phyloP scores from a whole-genome alignment of 2,113 vertebrate genomes.

The Gadus chalcogrammus region DNA sequence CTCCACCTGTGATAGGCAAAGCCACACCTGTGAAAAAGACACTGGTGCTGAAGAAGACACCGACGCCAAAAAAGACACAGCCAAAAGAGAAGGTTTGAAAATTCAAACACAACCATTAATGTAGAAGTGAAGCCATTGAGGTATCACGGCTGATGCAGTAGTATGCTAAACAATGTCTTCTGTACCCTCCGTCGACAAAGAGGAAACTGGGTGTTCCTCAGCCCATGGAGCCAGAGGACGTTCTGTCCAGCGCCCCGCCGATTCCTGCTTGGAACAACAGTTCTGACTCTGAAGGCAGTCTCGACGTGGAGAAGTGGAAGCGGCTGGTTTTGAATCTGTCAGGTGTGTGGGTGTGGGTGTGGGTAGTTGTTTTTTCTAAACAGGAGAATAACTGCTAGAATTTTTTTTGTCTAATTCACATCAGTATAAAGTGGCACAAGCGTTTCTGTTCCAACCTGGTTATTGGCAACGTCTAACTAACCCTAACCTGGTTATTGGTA shows the following conservation, averaged over 20 bases:
- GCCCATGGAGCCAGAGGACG: slow-evolving; percentile 18
- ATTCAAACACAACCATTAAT: no score
- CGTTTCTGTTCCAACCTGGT: no score
- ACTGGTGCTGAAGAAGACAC: slow-evolving; percentile 13
- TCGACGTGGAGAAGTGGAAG: slow-evolving; percentile 77
- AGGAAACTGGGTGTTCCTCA: slow-evolving; percentile 39
- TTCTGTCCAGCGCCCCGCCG: not conserved
- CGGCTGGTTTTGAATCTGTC: slow-evolving; percentile 54
- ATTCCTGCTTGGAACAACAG: slow-evolving; percentile 27
- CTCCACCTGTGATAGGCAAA: slow-evolving; percentile 4
- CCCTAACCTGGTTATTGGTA: no score
- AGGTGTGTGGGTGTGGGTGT: slow-evolving; percentile 28
- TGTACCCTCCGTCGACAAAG: slow-evolving; percentile 17
- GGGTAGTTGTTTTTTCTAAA: no score
- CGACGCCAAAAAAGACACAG: slow-evolving; percentile 12
- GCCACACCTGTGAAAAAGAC: slow-evolving; percentile 19
- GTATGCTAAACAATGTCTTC: not conserved
- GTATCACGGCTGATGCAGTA: no score
- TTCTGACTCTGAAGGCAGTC: slow-evolving; percentile 75
- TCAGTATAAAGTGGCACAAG: no score
- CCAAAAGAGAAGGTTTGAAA: not conserved
- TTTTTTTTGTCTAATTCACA: no score
- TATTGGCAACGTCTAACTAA: no score
- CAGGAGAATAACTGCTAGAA: no score
- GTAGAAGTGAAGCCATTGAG: no score